Base-by-base conservation (phyloP, 2,113 vertebrate genomes). In the Colossoma macropomum region DNA sequence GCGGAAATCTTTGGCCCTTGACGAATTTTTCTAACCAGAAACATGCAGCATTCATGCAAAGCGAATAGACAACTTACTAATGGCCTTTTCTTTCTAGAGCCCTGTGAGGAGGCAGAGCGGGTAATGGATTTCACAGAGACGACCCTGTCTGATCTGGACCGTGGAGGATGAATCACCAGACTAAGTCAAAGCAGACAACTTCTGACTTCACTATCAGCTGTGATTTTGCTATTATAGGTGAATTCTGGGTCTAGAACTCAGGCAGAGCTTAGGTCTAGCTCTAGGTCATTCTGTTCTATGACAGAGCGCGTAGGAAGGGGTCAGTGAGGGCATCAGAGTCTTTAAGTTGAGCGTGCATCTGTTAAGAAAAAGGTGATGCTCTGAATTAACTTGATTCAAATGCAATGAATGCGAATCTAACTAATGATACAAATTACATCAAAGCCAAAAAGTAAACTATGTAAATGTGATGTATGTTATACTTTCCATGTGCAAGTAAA, bases 301-400 rank as follows among this genome's bases (percentile, higher is more conserved):
- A 25, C 34, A 23, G 63, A 66, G 25, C 15, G 30, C 19, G 21
- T 54, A 62, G 27, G 15, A 27, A 9, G 69, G 38, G 79, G 79
- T 81, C 79, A 81, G 6, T 8, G 70, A 32, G 79, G 69, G 79
- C 69, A 81, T 10, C 23, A 2, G 10, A 69, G 78, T 80, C 68
- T 71, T 25, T 56, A 45, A 45, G 68, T 45, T 7, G 3, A 41
- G 69, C 21, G 15, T 48, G 23, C 25, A 28, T 38, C 34, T 28
- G 45, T 19, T 17, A 32, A n/a, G 16, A 45, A n/a, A 45, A 45
- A 1, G 41, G 34, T 7, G 34, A 38, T 38, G 7, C 34, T 4
- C 3, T 38, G 34, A 3, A 38, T 38, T n/a, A n/a, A n/a, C n/a
- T 38, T 38, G 7, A 3, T 38, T 3, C 34, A 38, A 38, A 38